phyloP scores from a whole-genome alignment of 2,797 vertebrate genomes.

The Bradypodion ventrale region DNA sequence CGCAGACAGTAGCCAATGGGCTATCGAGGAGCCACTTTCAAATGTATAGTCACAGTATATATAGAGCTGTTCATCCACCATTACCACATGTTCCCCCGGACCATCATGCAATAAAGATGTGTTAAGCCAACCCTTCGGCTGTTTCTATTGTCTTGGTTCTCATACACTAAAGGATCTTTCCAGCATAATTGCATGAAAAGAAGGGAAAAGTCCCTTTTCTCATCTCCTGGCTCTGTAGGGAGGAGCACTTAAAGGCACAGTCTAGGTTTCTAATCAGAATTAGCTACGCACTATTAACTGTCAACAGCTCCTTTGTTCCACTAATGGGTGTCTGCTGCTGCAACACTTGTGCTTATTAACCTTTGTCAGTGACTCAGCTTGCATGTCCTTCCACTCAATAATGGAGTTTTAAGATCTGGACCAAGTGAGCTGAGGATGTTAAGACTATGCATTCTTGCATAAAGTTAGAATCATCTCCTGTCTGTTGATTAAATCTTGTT shows the following conservation, averaged over 20 bases:
- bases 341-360: conserved; percentile 40
- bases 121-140: no score
- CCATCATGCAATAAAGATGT: no score
- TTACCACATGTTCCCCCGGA: no score
- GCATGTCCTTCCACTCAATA: conserved; percentile 21
- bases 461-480: background rate
- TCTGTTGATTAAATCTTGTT: conserved; percentile 1
- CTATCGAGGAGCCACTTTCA: no score
- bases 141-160: no score
- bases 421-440: background rate
- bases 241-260: conserved; percentile 9
- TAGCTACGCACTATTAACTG: conserved; percentile 42
- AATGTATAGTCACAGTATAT: no score
- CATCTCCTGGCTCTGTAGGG: background rate
- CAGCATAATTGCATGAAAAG: background rate
- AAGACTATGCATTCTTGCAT: background rate
- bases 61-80: no score
- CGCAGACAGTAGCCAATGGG: no score
- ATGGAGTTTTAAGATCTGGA: conserved; percentile 21
- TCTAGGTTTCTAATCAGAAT: conserved; percentile 36
- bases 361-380: conserved; percentile 35
- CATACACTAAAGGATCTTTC: no score
- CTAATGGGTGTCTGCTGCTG: conserved; percentile 39
- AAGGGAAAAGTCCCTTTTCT: background rate
- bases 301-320: conserved; percentile 31